A percentile compares a stretch with the other conserved stretches of the same genome.
Conservation (phyloP, 2,888 invertebrate species). For the Cryptus viduatorius region DNA sequence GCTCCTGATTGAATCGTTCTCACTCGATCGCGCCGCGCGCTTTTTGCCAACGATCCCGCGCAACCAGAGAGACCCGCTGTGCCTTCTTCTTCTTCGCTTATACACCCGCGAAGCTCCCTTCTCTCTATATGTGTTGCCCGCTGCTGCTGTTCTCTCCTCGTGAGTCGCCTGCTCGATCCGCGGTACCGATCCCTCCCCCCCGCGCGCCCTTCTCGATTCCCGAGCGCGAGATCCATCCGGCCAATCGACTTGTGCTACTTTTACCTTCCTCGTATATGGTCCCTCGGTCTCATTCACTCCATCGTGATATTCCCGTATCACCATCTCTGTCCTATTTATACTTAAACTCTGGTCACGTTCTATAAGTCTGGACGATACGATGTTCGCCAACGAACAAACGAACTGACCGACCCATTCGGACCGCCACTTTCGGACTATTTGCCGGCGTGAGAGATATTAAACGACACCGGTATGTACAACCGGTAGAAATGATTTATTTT, state of each 20-base stretch:
- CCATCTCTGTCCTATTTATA: conserved; percentile 48
- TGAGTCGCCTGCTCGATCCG: conserved; percentile 44
- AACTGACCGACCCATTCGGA: conserved; percentile 13
- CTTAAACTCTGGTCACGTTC: conserved; percentile 67
- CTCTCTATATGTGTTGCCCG: not conserved
- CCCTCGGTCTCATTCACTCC: conserved; percentile 33
- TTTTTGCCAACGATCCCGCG: conserved; percentile 80
- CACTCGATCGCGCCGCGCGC: conserved; percentile 84
- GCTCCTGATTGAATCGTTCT: conserved; percentile 85
- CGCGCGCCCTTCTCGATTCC: conserved; percentile 21
- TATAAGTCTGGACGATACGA: conserved; percentile 61
- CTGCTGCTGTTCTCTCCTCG: conserved; percentile 26
- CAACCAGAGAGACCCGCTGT: conserved; percentile 67
- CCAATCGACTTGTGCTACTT: conserved; percentile 68
- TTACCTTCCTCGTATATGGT: conserved; percentile 66
- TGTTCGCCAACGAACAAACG: conserved; percentile 26
- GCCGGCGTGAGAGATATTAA: conserved; percentile 20
- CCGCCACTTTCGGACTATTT: conserved; percentile 24
- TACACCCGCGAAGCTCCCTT: conserved; percentile 52
- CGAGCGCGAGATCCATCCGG: conserved; percentile 46
- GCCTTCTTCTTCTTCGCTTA: conserved; percentile 36
- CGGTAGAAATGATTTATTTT: not conserved
- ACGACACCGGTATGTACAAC: not conserved
- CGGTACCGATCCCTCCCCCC: conserved; percentile 12
- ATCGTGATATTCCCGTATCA: conserved; percentile 52